phyloP scores from a whole-genome alignment of 2,888 invertebrate genomes.

The Meloe dianella region DNA sequence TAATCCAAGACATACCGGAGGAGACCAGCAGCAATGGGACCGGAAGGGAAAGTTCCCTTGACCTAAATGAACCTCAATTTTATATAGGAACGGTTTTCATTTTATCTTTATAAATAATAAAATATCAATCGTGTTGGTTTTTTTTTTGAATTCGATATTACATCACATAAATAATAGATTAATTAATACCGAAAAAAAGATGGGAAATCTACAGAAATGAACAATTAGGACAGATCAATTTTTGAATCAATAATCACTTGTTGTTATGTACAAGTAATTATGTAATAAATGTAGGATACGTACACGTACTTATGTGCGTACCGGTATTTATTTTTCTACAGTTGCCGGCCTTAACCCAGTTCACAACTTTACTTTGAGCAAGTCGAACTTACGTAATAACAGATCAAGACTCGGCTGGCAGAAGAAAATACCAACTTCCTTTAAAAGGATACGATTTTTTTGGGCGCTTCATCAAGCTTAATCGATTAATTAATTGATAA shows the following conservation, averaged over 20 bases:
- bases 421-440: conserved; percentile 54
- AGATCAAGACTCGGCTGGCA: conserved; percentile 25
- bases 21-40: conserved; percentile 24
- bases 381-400: conserved; percentile 48
- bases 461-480: conserved; percentile 38
- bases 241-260: conserved; percentile 30
- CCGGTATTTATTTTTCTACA: conserved; percentile 47
- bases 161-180: conserved; percentile 17
- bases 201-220: background rate
- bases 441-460: conserved; percentile 49
- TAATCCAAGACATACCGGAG: background rate
- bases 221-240: conserved; percentile 34
- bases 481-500: background rate
- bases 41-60: conserved; percentile 38
- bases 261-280: conserved; percentile 24
- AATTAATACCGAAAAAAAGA: background rate
- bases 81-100: conserved; percentile 13
- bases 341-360: conserved; percentile 55
- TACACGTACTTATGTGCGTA: conserved; percentile 31
- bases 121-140: too few species aligned
- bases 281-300: conserved; percentile 24
- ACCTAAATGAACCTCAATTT: conserved; percentile 31
- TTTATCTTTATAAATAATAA: background rate
- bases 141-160: conserved; percentile 21
- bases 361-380: conserved; percentile 49